Base-by-base conservation (phyloP, 2,888 invertebrate genomes). In the Drosophila atripex region DNA sequence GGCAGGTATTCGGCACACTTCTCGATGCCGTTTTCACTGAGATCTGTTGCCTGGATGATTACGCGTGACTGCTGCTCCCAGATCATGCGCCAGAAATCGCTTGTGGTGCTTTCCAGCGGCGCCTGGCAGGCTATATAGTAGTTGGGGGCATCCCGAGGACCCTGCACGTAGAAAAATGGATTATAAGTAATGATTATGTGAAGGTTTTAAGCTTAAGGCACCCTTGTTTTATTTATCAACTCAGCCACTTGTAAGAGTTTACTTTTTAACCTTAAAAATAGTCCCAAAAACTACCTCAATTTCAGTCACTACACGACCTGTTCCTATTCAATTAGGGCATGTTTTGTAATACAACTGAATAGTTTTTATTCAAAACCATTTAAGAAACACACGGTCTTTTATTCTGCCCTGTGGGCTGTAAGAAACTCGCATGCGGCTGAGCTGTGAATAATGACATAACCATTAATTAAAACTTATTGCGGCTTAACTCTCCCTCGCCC, bases 11-110 rank as follows among this genome's bases (percentile, higher is more conserved):
- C 96, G 51, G 95, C 95, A 92, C 97, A 97, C 92, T 97, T 96
- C 89, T 97, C 96, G 87, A 96, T 95, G 64, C 97, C 97, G 82
- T 96, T 96, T 92, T 98, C 98, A 88, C 95, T 95, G 68, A 97
- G 94, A 91, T 97, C 96, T 0, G 97, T 98, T 32, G 98, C 93
- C 97, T 98, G 98, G 69, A 98, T 94, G 74, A 98, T 94, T 41
- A 97, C 95, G 80, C 96, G 94, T 12, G 95, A 94, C 91, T 98
- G 97, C 90, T 98, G 97, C 88, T 98, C 97, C 98, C 98, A 98
- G 53, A 98, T 94, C 98, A 98, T 98, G 45, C 97, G 93, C 98
- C 98, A 98, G 91, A 98, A 98, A 92, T 98, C 98, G 30, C 93
- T 93, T 0, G 97, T 95, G 0, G 98, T 98, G 75, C 94, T 94